phyloP scores from a whole-genome alignment of 2,113 vertebrate genomes.

The Xerus inauris region DNA sequence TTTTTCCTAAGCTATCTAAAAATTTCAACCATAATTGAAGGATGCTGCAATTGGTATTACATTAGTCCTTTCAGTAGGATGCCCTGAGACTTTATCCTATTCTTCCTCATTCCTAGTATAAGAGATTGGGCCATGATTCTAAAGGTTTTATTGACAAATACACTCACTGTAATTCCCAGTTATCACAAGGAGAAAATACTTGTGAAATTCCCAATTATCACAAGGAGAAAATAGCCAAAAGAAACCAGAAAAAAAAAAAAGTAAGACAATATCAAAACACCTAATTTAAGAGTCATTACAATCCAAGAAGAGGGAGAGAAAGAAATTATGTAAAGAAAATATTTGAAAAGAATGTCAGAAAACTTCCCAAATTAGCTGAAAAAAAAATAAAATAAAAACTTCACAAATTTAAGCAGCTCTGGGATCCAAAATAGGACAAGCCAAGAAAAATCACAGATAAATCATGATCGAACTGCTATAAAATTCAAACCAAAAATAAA shows the following conservation, averaged over 20 bases:
- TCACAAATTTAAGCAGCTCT: neutral
- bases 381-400: neutral
- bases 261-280: neutral
- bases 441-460: conserved; percentile 4
- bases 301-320: neutral
- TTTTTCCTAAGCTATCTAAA: neutral
- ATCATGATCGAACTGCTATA: neutral
- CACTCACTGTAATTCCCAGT: neutral
- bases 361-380: neutral
- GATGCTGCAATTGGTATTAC: neutral
- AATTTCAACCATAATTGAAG: neutral
- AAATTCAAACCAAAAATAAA: neutral
- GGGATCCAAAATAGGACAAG: neutral
- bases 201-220: neutral
- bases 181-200: neutral
- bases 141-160: neutral
- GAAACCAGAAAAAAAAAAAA: neutral
- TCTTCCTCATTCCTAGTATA: neutral
- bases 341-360: neutral
- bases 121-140: neutral
- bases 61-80: neutral
- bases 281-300: neutral
- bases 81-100: neutral
- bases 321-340: neutral
- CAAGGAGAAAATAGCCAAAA: neutral